phyloP scores from a whole-genome alignment of 2,888 invertebrate species.

The Agrotis exclamationis region DNA sequence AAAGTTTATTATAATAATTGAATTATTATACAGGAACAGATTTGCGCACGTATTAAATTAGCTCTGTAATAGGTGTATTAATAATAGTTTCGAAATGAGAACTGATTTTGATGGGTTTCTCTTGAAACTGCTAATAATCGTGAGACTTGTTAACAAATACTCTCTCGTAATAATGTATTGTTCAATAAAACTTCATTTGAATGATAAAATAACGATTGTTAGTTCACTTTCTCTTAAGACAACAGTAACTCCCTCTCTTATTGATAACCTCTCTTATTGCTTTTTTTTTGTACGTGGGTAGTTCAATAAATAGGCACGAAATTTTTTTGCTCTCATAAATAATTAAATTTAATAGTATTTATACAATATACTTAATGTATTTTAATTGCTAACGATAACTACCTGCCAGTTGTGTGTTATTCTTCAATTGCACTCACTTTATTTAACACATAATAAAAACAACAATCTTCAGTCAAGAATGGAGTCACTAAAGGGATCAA shows the following conservation, averaged over 20 bases:
- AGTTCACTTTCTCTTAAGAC: slow-evolving; percentile 31
- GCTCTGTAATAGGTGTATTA: slow-evolving; percentile 4
- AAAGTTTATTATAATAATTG: slow-evolving; percentile 31
- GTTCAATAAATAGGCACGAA: too few species aligned
- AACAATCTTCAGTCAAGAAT: too few species aligned
- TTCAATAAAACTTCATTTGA: slow-evolving; percentile 16
- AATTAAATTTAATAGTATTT: too few species aligned
- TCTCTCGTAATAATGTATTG: slow-evolving; percentile 14
- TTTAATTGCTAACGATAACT: too few species aligned
- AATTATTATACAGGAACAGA: slow-evolving; percentile 45
- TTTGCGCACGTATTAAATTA: slow-evolving; percentile 28
- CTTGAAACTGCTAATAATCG: neutral
- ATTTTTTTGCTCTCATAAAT: too few species aligned
- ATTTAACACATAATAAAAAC: too few species aligned
- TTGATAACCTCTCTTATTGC: too few species aligned
- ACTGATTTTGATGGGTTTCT: slow-evolving; percentile 18
- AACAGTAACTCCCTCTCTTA: slow-evolving; percentile 8
- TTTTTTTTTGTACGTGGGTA: too few species aligned
- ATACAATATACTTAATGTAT: too few species aligned
- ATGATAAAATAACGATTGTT: slow-evolving; percentile 15
- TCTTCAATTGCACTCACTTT: too few species aligned
- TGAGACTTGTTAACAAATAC: neutral
- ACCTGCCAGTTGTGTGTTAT: too few species aligned
- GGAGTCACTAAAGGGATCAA: too few species aligned
- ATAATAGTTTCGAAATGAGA: slow-evolving; percentile 26